Evolutionary conservation across 2,888 invertebrate species (phyloP), one percentile per base, ranked within the genome.

Genomic region (Ferdinandea cuprea): DNA sequence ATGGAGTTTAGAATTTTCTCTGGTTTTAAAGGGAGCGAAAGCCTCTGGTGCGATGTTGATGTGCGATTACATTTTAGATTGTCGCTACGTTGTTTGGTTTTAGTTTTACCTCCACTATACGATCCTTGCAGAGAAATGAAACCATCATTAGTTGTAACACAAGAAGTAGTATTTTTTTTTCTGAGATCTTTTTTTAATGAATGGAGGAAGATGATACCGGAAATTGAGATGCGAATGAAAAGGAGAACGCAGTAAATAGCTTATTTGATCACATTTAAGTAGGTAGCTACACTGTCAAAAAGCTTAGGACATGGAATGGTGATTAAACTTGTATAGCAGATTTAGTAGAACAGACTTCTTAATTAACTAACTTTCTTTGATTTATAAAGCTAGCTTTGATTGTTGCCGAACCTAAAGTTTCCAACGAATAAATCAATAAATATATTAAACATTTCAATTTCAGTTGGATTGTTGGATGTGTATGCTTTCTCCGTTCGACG

Each of bases 31-130:
- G 9, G n/a, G 13, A 61, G 9, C 2, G 6, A 44, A 63, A 32
- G 32, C 21, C 46, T 19, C 46, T 25, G 25, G 17, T 21, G 50
- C 9, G 48, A 19, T 19, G 58, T 37, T 69, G 28, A 59, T 37
- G 30, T 71, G 50, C 52, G 71, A 72, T 71, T 71, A 59, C 50
- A 61, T 65, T 72, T 54, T 32, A 66, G 59, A 66, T 66, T 72
- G 63, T 72, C 54, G 37, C 28, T 2, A 19, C 44, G n/a, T 25
- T 17, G 44, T 59, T 17, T 2, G 3, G n/a, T 63, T 63, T 13
- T 66, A 15, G 42, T 25, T 25, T 3, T 48, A 8, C 25, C n/a
- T 25, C n/a, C n/a, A n/a, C n/a, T n/a, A n/a, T 11, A n/a, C 30
- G 21, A 25, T 63, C 19, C 28, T 5, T 11, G 5, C n/a, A 13